These are phyloP conservation scores for Leontocebus nigricollis DNA, from an alignment of 2,797 vertebrate species.

Conservation along the genomic window DNA sequence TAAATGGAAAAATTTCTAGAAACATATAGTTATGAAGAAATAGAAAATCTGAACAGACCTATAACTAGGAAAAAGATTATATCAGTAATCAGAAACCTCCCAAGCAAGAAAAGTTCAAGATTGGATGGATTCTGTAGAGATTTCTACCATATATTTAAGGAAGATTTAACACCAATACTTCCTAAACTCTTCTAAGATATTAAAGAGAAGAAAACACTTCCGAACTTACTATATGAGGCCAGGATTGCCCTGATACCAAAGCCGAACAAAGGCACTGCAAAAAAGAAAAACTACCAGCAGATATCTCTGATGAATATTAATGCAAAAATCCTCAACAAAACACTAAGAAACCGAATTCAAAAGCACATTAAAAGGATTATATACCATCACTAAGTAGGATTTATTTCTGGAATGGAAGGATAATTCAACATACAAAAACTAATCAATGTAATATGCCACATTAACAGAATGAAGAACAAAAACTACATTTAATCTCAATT, in stretches of 20 bases:
- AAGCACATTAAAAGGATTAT: background rate
- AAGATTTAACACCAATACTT: background rate
- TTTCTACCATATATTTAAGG: background rate
- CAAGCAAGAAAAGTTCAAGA: background rate
- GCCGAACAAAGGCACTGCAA: background rate
- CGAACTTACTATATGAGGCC: background rate
- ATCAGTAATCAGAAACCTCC: background rate
- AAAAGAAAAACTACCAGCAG: background rate
- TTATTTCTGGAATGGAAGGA: background rate
- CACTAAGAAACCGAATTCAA: background rate
- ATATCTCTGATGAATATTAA: background rate
- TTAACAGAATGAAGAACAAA: background rate
- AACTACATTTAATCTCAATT: background rate
- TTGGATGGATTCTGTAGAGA: background rate
- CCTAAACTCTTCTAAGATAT: background rate
- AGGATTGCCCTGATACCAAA: background rate
- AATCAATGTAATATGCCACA: background rate
- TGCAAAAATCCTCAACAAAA: background rate
- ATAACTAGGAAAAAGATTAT: background rate
- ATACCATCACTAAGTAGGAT: background rate
- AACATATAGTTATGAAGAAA: background rate
- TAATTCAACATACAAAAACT: background rate
- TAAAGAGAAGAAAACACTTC: background rate
- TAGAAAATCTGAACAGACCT: background rate
- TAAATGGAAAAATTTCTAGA: background rate